Conservation (phyloP, 2,888 invertebrate genomes). For the Polymixis lichenea region DNA sequence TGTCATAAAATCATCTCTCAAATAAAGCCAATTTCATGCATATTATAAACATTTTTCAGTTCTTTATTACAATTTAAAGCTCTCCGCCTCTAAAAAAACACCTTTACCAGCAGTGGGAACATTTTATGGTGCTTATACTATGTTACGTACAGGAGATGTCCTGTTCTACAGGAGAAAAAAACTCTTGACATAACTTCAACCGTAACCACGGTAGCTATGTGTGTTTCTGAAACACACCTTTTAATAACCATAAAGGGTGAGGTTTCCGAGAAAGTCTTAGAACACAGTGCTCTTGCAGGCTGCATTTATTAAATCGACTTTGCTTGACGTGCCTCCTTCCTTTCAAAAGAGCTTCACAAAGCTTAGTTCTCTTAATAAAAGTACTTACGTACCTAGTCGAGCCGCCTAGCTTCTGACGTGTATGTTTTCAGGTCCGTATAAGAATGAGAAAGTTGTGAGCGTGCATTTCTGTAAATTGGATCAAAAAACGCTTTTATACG, state of each 20-base stretch:
- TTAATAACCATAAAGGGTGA: no score
- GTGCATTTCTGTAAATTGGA: no score
- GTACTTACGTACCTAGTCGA: neutral
- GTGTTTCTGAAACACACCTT: neutral
- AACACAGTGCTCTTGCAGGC: neutral
- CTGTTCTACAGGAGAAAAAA: neutral
- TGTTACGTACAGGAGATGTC: no score
- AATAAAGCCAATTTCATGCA: no score
- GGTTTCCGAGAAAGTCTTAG: neutral
- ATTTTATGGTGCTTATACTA: no score
- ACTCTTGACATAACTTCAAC: neutral
- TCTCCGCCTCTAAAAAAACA: no score
- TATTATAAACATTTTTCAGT: no score
- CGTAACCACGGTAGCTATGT: neutral
- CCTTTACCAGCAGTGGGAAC: no score
- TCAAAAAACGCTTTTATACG: no score
- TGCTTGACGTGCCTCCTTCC: neutral
- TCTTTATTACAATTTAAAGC: no score
- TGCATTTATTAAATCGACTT: slow-evolving; percentile 23
- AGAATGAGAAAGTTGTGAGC: neutral
- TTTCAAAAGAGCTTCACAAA: neutral
- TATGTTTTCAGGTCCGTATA: neutral
- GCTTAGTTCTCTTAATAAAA: slow-evolving; percentile 4
- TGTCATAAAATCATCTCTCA: no score
- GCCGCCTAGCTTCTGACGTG: neutral